phyloP scores from a whole-genome alignment of 2,888 invertebrate genomes.

The Mystacides longicornis region DNA sequence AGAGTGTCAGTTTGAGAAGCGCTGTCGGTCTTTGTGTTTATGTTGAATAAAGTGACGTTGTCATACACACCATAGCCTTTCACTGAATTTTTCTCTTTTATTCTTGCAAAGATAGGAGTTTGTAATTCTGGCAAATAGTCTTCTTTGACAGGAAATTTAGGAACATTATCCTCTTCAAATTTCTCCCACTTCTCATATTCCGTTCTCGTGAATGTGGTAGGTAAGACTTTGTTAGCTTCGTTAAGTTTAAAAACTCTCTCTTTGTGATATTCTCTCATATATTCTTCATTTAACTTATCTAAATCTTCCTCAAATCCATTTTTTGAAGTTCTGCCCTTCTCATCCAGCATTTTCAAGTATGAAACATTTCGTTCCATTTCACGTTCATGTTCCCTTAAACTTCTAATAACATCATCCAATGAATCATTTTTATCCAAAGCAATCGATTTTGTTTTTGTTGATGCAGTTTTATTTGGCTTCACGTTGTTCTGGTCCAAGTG shows the following conservation, averaged over 20 bases:
- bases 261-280: conserved; percentile 21
- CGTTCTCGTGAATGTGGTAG: conserved; percentile 9
- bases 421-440: conserved; percentile 3
- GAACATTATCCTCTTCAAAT: conserved; percentile 23
- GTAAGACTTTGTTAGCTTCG: conserved; percentile 17
- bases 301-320: conserved; percentile 18
- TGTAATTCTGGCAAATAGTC: conserved; percentile 44
- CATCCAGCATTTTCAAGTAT: conserved; percentile 23
- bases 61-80: conserved; percentile 22
- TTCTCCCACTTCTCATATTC: conserved; percentile 24
- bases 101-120: conserved; percentile 44
- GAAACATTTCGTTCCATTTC: conserved; percentile 21
- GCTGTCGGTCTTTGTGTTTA: conserved; percentile 10
- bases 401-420: not conserved
- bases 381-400: conserved; percentile 14
- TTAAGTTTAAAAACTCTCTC: conserved; percentile 11
- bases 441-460: conserved; percentile 5
- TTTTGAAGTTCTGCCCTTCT: conserved; percentile 12
- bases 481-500: conserved; percentile 36
- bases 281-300: conserved; percentile 16
- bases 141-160: conserved; percentile 36
- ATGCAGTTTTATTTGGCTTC: conserved; percentile 13
- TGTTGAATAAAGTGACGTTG: conserved; percentile 19
- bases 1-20: conserved; percentile 18
- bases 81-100: conserved; percentile 19